Evolutionary conservation across 2,888 invertebrate genomes (phyloP).

Genomic region (Noctua fimbriata): DNA sequence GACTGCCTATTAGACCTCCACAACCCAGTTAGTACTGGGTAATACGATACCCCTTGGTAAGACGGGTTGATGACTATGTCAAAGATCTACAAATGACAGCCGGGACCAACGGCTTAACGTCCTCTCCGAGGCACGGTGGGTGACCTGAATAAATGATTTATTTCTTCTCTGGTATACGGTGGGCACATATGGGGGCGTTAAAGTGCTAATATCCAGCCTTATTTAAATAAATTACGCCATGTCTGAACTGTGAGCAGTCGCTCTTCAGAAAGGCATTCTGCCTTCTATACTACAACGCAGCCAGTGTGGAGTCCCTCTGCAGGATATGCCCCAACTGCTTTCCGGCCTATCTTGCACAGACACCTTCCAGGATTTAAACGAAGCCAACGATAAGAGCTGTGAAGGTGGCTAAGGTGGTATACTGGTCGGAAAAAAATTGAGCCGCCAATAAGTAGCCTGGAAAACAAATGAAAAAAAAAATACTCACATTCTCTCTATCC

Average conservation of each 20-base stretch:
- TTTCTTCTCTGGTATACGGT: not conserved
- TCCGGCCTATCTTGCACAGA: not conserved
- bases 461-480: not conserved
- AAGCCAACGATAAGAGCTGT: not conserved
- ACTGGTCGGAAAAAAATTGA: not conserved
- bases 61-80: too few relatives aligned
- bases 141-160: too few relatives aligned
- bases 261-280: not conserved
- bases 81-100: too few relatives aligned
- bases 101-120: too few relatives aligned
- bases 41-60: too few relatives aligned
- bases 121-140: too few relatives aligned
- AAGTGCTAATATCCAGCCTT: not conserved
- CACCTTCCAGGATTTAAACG: not conserved
- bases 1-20: too few relatives aligned
- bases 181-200: not conserved
- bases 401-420: not conserved
- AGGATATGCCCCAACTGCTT: not conserved
- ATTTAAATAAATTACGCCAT: not conserved
- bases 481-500: constrained; percentile 87
- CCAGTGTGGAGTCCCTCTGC: not conserved
- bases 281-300: not conserved
- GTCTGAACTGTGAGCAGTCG: not conserved
- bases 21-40: too few relatives aligned
- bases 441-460: not conserved